Conservation (phyloP, 2,113 vertebrate species). For the Peromyscus polionotus region DNA sequence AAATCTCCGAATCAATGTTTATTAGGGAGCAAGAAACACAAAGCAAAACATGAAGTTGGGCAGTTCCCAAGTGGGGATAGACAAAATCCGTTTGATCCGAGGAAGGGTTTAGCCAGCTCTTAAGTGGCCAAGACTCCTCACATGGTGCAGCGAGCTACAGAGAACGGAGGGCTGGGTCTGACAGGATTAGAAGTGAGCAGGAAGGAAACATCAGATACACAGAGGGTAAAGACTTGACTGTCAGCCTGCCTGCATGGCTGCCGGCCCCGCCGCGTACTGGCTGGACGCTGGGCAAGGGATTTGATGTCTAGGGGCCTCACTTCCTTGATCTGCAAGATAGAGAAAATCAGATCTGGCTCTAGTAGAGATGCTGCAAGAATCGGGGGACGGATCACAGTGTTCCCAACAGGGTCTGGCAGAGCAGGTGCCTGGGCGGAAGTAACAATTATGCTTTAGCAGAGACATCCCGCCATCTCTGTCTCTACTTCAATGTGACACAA, state of each 20-base stretch:
- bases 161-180: background rate
- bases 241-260: background rate
- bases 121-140: background rate
- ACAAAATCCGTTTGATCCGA: background rate
- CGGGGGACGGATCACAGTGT: background rate
- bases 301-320: background rate
- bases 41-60: background rate
- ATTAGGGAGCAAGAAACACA: background rate
- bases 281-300: background rate
- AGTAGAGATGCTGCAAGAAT: background rate
- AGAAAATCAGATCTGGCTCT: background rate
- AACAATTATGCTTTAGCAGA: background rate
- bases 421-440: no score
- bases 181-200: background rate
- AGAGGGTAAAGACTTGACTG: background rate
- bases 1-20: background rate
- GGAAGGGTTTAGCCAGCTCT: background rate
- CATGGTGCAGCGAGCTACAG: background rate
- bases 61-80: background rate
- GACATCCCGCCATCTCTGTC: background rate
- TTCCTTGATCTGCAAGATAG: background rate
- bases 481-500: background rate
- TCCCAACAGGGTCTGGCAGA: no score
- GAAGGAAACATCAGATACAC: background rate
- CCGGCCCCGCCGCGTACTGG: background rate